Conservation (phyloP, 2,797 vertebrate genomes). For the Myotis myotis region DNA sequence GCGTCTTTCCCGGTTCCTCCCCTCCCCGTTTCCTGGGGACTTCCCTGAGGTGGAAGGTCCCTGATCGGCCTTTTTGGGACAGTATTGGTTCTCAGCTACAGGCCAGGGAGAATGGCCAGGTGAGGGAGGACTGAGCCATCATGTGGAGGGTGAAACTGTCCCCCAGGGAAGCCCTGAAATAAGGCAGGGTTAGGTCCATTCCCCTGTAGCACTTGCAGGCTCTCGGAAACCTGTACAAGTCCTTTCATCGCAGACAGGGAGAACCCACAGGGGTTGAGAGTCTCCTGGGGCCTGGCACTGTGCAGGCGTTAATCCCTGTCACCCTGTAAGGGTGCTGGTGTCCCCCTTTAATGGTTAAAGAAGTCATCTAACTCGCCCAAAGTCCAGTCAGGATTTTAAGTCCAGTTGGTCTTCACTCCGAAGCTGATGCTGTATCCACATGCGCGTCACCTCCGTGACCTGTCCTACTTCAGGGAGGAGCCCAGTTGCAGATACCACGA, state of each 20-base stretch:
- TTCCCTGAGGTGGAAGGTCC: not conserved
- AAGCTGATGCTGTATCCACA: not conserved
- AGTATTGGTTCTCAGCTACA: not conserved
- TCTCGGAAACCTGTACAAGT: not conserved
- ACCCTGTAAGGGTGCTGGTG: not conserved
- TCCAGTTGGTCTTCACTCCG: not conserved
- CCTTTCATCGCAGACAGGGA: not conserved
- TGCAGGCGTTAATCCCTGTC: accelerated
- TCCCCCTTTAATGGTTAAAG: not conserved
- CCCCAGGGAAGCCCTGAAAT: not conserved
- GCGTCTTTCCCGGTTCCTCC: not conserved
- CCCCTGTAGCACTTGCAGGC: not conserved
- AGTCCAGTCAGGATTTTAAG: not conserved
- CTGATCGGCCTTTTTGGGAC: not conserved
- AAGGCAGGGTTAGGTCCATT: not conserved
- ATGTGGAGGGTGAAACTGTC: not conserved
- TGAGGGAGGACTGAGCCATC: accelerated
- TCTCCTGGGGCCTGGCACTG: not conserved
- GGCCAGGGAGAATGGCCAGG: not conserved
- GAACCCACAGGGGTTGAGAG: accelerated
- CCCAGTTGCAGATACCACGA: not conserved
- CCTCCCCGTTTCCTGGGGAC: not conserved
- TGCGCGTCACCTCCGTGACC: not conserved
- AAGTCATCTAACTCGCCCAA: no score
- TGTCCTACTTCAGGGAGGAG: not conserved